Conservation (phyloP, 2,888 invertebrate species). For the Cosmorhoe ocellata region DNA sequence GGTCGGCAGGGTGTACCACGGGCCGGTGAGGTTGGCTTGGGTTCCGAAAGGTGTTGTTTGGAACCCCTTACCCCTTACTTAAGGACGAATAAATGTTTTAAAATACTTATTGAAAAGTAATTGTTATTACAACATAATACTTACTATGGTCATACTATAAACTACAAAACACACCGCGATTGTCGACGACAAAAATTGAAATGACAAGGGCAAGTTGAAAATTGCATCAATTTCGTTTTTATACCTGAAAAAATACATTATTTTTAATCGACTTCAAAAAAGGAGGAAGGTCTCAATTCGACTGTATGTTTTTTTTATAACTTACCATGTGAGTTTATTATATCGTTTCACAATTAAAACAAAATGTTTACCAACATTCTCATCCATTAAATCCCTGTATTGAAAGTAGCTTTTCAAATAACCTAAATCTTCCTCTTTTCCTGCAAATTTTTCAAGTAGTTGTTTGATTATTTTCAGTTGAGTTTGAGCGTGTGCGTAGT, state of each 20-base stretch:
- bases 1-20: too few relatives aligned
- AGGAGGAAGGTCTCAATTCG: too few relatives aligned
- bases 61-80: too few relatives aligned
- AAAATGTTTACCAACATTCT: slow-evolving; percentile 35
- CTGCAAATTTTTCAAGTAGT: slow-evolving; percentile 43
- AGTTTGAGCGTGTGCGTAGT: slow-evolving; percentile 47
- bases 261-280: too few relatives aligned
- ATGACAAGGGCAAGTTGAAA: slow-evolving; percentile 40
- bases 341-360: slow-evolving; percentile 44
- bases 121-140: slow-evolving; percentile 20
- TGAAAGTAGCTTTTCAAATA: background rate
- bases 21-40: too few relatives aligned
- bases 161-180: slow-evolving; percentile 39
- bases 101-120: background rate
- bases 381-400: slow-evolving; percentile 39
- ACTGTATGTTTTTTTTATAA: too few relatives aligned
- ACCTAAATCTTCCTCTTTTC: slow-evolving; percentile 7
- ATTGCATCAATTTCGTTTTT: slow-evolving; percentile 40
- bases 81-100: too few relatives aligned
- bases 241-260: slow-evolving; percentile 44
- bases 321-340: slow-evolving; percentile 47
- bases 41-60: too few relatives aligned
- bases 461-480: slow-evolving; percentile 52
- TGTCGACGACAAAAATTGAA: slow-evolving; percentile 44
- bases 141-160: slow-evolving; percentile 45